phyloP scores from a whole-genome alignment of 2,797 vertebrate species.

The Aphelocoma californica region DNA sequence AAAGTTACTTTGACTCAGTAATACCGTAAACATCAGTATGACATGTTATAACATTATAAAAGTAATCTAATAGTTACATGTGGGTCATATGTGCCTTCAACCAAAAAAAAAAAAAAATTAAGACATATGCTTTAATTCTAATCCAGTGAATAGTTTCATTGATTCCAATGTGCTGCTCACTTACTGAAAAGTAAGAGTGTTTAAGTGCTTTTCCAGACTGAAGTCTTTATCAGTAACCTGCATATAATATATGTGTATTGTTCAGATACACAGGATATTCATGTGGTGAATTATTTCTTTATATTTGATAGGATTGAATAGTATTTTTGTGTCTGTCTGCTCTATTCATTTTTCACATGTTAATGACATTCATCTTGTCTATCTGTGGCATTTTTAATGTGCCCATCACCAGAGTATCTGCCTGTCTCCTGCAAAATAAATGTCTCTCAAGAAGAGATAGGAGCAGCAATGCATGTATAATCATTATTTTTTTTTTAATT shows the following conservation, averaged over 20 bases:
- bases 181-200: background rate
- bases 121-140: background rate
- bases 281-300: constrained; percentile 27
- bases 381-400: constrained; percentile 37
- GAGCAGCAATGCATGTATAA: constrained; percentile 62
- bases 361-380: constrained; percentile 51
- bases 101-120: background rate
- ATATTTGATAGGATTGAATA: constrained; percentile 11
- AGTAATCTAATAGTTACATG: background rate
- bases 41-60: background rate
- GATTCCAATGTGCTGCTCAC: background rate
- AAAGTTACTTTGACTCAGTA: background rate
- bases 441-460: constrained; percentile 63
- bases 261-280: background rate
- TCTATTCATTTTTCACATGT: constrained; percentile 50
- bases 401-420: constrained; percentile 16
- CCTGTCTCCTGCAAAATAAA: constrained; percentile 64
- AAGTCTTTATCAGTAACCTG: background rate
- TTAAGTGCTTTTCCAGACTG: constrained; percentile 6
- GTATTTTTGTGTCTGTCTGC: constrained; percentile 54
- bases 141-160: background rate
- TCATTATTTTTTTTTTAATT: constrained; percentile 1
- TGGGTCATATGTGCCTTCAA: background rate
- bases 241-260: background rate
- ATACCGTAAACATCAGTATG: background rate